These are phyloP conservation scores for Eumacrocentrus americanus DNA, from an alignment of 2,888 invertebrate species.

Conservation along the genomic window DNA sequence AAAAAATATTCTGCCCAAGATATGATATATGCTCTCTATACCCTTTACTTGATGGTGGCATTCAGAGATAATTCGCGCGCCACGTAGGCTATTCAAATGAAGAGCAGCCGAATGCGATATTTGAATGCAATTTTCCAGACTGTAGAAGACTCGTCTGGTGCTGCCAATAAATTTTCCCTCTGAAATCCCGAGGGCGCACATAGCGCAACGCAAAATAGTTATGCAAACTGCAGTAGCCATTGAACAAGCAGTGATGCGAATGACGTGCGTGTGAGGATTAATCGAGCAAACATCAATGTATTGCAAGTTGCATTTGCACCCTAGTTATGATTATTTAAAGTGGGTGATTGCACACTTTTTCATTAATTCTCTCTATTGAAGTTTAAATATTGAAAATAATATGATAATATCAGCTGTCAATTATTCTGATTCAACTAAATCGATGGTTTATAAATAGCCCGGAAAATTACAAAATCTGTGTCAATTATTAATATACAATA, in stretches of 20 bases:
- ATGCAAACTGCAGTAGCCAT: background rate
- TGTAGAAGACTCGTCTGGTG: too few relatives aligned
- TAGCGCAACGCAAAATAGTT: too few relatives aligned
- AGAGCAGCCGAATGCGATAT: too few relatives aligned
- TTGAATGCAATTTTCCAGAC: too few relatives aligned
- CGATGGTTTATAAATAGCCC: too few relatives aligned
- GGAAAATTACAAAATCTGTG: conserved; percentile 6
- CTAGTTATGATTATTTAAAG: background rate
- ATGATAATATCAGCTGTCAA: too few relatives aligned
- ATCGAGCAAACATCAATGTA: background rate
- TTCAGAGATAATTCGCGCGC: background rate
- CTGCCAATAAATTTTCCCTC: background rate
- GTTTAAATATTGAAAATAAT: too few relatives aligned
- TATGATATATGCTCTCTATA: background rate
- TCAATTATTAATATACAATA: background rate
- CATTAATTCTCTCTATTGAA: too few relatives aligned
- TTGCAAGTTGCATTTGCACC: background rate
- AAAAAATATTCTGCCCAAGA: background rate
- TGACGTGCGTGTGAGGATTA: background rate
- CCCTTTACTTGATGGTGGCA: background rate
- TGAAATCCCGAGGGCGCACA: too few relatives aligned
- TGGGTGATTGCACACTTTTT: background rate
- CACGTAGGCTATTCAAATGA: too few relatives aligned
- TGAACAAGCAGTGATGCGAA: background rate
- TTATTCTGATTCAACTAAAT: too few relatives aligned